phyloP scores from a whole-genome alignment of 2,888 invertebrate genomes.

The Epiblema foenella region DNA sequence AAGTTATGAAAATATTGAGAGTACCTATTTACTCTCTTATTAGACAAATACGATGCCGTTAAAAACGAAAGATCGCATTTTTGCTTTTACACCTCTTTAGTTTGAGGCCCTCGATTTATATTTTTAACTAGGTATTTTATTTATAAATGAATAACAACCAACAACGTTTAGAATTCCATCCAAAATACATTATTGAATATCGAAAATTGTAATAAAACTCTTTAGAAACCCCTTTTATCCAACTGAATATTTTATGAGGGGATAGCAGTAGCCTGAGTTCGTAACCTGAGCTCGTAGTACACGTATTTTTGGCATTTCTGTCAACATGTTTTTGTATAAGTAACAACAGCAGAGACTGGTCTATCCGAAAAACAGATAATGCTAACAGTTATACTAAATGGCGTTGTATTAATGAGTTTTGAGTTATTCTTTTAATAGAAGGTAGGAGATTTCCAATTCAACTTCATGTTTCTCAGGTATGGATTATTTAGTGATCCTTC shows the following conservation, averaged over 20 bases:
- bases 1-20: too few relatives aligned
- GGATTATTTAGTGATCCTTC: too few relatives aligned
- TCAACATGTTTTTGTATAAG: not conserved
- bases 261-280: conserved; percentile 13
- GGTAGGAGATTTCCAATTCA: too few relatives aligned
- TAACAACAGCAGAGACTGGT: not conserved
- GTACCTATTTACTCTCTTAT: too few relatives aligned
- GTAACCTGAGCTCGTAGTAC: too few relatives aligned
- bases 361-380: not conserved
- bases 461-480: too few relatives aligned
- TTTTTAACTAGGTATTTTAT: not conserved
- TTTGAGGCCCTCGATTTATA: not conserved
- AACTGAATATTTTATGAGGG: conserved; percentile 41
- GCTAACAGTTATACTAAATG: not conserved
- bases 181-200: conserved; percentile 29
- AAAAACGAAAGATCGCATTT: too few relatives aligned
- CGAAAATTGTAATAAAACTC: conserved; percentile 36
- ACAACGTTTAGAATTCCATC: conserved; percentile 25
- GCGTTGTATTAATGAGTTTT: not conserved
- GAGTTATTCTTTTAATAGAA: not conserved
- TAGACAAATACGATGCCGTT: too few relatives aligned
- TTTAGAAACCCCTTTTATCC: conserved; percentile 35
- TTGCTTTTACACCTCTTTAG: too few relatives aligned
- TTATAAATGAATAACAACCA: not conserved
- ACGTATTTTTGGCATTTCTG: conserved; percentile 17